Base-by-base conservation (phyloP, 2,797 vertebrate species). In the Chelonia mydas region DNA sequence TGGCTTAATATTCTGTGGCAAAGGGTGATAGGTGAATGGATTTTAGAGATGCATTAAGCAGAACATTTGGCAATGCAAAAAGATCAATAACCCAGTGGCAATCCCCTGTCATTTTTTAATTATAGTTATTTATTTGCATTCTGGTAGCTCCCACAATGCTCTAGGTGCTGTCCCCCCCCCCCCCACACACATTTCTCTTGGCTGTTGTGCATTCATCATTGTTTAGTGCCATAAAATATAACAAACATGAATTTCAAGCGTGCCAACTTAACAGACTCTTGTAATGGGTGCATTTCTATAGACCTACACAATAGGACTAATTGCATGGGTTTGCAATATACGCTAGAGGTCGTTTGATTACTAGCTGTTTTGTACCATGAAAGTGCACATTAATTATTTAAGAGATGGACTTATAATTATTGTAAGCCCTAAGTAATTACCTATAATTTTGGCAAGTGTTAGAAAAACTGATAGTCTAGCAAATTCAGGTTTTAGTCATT, bases 401-500 rank as follows among this genome's bases (percentile, higher is more conserved):
- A 98, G 96, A 96, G 98, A 98, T 98, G 98, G 98, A 98, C 97
- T 98, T 98, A 98, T 98, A 98, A 98, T 98, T 98, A 98, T 98
- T 94, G 96, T 95, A 98, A 98, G 97, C 96, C 97, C 98, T 97
- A 97, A 98, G 97, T 98, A 98, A 98, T 98, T 98, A 98, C 97
- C 97, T 98, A 97, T 98, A 98, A 98, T 98, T 98, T 98, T 98
- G 97, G 98, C 97, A 98, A 98, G 98, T 98, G 97, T 97, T 98
- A 98, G 97, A 97, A 98, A 98, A 98, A 98, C 97, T 95, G 98
- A 98, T 96, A 97, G 97, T 97, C 97, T 97, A 98, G 97, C 97
- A 98, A 98, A 98, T 98, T 98, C 98, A 98, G 98, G 98, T 98
- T 98, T 97, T 98, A 98, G 97, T 98, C 98, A 98, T 98, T 98